Conservation (phyloP, 1,140 invertebrate genomes). For the Coboldia fuscipes region DNA sequence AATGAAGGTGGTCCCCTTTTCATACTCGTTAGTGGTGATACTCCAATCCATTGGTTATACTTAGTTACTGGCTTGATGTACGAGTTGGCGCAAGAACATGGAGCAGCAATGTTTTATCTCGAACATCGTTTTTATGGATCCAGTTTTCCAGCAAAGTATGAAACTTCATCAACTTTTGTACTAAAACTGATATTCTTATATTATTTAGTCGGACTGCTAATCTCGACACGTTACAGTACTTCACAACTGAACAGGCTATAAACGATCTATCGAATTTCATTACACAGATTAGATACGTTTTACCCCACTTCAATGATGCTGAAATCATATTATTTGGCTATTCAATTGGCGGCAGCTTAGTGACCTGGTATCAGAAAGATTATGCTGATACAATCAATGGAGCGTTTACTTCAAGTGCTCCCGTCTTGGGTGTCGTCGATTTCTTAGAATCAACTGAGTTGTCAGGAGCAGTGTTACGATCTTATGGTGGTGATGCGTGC, state of each 20-base stretch:
- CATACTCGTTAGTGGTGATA: slow-evolving; percentile 47
- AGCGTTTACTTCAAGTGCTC: slow-evolving; percentile 51
- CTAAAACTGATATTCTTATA: neutral
- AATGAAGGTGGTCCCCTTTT: slow-evolving; percentile 33
- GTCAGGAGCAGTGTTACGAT: slow-evolving; percentile 7
- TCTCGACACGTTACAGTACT: no score
- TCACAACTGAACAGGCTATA: slow-evolving; percentile 46
- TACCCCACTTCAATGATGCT: no score
- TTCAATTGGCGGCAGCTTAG: slow-evolving; percentile 56
- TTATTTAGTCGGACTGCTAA: no score
- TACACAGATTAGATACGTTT: no score
- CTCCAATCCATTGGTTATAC: slow-evolving; percentile 25
- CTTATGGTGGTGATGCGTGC: slow-evolving; percentile 22
- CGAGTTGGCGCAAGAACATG: slow-evolving; percentile 29
- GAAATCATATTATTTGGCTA: slow-evolving; percentile 57
- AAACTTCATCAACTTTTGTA: neutral
- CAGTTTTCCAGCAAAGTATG: slow-evolving; percentile 43
- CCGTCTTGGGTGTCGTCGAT: slow-evolving; percentile 26
- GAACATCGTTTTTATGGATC: slow-evolving; percentile 69
- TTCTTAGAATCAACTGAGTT: slow-evolving; percentile 15
- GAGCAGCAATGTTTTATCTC: slow-evolving; percentile 38
- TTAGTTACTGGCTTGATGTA: slow-evolving; percentile 26
- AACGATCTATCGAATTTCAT: slow-evolving; percentile 49
- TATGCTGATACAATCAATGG: slow-evolving; percentile 57
- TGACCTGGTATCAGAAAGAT: slow-evolving; percentile 49